phyloP scores from a whole-genome alignment of 2,797 vertebrate genomes.

The Coregonus ussuriensis region DNA sequence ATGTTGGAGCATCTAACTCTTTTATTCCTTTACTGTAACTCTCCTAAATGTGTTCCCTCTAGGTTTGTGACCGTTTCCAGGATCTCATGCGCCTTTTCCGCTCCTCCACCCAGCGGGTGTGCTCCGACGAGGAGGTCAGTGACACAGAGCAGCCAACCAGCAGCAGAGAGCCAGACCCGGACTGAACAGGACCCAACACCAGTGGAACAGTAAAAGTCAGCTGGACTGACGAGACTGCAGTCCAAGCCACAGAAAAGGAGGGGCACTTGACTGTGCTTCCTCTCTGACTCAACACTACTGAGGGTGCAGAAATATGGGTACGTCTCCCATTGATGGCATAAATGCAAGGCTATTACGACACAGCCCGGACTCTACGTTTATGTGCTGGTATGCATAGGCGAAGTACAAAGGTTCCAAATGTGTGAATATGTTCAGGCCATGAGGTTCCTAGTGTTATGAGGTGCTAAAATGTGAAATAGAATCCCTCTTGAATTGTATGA shows the following conservation, averaged over 20 bases:
- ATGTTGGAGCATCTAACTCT: no score
- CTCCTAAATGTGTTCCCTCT: constrained; percentile 5
- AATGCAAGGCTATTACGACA: background rate
- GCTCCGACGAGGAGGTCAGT: constrained; percentile 71
- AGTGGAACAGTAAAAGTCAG: background rate
- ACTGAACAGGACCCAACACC: constrained; percentile 43
- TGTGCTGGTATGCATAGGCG: background rate
- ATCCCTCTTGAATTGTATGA: no score
- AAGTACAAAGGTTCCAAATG: no score
- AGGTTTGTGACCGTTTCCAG: constrained; percentile 87
- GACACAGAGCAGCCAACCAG: constrained; percentile 73
- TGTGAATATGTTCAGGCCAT: background rate
- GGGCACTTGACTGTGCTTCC: background rate
- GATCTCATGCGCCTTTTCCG: constrained; percentile 88
- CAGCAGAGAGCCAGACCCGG: constrained; percentile 70
- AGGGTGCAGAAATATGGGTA: background rate
- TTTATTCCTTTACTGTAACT: background rate
- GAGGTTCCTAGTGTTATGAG: background rate
- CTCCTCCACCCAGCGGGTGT: constrained; percentile 74
- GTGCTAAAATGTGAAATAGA: no score
- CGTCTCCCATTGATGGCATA: background rate
- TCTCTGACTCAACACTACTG: background rate
- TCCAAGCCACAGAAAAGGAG: background rate
- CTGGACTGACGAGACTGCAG: background rate
- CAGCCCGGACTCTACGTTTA: background rate